phyloP scores from a whole-genome alignment of 2,797 vertebrate genomes.

The Naso thynnoides region DNA sequence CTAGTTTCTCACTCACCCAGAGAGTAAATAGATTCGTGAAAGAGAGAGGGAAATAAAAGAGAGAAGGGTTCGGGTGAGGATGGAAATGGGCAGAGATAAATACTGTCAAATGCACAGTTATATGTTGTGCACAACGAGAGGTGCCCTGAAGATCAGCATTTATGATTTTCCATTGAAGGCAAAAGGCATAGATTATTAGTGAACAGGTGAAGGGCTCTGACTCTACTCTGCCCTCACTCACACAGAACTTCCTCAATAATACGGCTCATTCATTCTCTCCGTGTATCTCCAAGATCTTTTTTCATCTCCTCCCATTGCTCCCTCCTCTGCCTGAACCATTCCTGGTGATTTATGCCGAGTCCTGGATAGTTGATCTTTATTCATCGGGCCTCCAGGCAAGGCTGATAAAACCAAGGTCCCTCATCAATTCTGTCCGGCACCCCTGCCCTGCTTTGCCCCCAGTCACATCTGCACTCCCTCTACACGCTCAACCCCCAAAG shows the following conservation, averaged over 20 bases:
- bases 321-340: conserved; percentile 10
- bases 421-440: conserved; percentile 70
- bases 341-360: conserved; percentile 69
- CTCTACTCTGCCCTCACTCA: background rate
- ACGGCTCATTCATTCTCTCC: conserved; percentile 17
- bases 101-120: conserved; percentile 13
- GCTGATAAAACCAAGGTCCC: conserved; percentile 67
- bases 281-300: conserved; percentile 35
- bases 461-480: conserved; percentile 12
- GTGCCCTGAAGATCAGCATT: conserved; percentile 37
- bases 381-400: conserved; percentile 63
- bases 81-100: conserved; percentile 41
- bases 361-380: conserved; percentile 75
- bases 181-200: conserved; percentile 27
- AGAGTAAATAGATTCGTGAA: conserved; percentile 21
- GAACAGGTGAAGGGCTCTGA: conserved; percentile 23
- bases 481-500: conserved; percentile 15
- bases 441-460: conserved; percentile 29
- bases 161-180: conserved; percentile 43
- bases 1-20: background rate
- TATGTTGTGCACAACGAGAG: background rate
- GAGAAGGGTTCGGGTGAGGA: too few relatives aligned
- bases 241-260: conserved; percentile 22
- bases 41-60: background rate
- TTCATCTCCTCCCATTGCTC: conserved; percentile 12